phyloP scores from a whole-genome alignment of 35 echinoderm and acorn worm species.

The Chiridota heheva region DNA sequence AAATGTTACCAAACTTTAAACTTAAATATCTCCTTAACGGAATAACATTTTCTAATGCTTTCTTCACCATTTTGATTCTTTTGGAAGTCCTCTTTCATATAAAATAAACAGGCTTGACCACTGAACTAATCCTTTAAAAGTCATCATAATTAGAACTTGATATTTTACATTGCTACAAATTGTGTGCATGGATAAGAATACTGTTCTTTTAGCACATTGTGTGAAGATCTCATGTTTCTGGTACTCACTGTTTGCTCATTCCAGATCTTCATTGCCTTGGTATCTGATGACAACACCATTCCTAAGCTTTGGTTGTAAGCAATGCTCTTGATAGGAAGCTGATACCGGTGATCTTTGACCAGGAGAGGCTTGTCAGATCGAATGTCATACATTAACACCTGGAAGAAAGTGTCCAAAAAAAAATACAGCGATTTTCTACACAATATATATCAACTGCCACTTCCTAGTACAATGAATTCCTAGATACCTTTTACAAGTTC shows the following conservation, averaged over 20 bases:
- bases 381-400: slow-evolving; percentile 83
- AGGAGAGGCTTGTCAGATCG: slow-evolving; percentile 63
- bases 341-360: slow-evolving; percentile 78
- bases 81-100: too few species aligned
- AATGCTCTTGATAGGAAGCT: slow-evolving; percentile 60
- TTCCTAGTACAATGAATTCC: too few species aligned
- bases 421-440: too few species aligned
- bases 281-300: slow-evolving; percentile 69
- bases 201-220: background rate
- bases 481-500: too few species aligned
- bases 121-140: too few species aligned
- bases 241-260: slow-evolving; percentile 52
- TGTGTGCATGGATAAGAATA: background rate
- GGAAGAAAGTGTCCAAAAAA: background rate
- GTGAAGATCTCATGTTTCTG: background rate
- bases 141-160: too few species aligned
- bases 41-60: too few species aligned
- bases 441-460: too few species aligned
- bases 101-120: too few species aligned
- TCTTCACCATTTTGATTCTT: too few species aligned
- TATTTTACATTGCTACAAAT: background rate
- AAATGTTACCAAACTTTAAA: too few species aligned
- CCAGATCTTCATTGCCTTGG: slow-evolving; percentile 73
- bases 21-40: too few species aligned
- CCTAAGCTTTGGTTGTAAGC: slow-evolving; percentile 46